phyloP scores from a whole-genome alignment of 2,113 vertebrate genomes.

The Neodontobutis hainanensis region DNA sequence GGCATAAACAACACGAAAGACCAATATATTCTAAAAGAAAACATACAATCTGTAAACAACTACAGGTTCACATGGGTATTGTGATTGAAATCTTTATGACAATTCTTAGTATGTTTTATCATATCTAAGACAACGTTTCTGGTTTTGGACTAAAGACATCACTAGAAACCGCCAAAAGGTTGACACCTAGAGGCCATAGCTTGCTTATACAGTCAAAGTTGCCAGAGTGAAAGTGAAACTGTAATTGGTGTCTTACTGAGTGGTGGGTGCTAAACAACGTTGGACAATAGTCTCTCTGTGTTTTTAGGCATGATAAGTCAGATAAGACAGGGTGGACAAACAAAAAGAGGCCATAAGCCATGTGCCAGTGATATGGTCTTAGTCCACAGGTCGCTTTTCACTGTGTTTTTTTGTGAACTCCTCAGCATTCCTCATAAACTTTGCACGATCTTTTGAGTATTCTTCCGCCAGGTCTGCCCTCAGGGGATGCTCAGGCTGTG shows the following conservation, averaged over 20 bases:
- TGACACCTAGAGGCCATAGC: constrained; percentile 81
- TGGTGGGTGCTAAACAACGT: constrained; percentile 25
- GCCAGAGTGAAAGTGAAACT: background rate
- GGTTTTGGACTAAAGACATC: constrained; percentile 78
- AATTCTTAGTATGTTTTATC: no score
- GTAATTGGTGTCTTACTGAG: constrained; percentile 4
- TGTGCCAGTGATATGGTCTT: constrained; percentile 62
- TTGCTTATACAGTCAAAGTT: constrained; percentile 59
- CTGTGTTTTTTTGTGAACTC: constrained; percentile 99
- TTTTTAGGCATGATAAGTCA: background rate
- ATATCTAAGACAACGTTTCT: no score
- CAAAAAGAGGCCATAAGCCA: background rate
- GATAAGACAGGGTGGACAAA: background rate
- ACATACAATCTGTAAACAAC: no score
- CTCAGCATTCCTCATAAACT: constrained; percentile 99
- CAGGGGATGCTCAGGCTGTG: constrained; percentile 94
- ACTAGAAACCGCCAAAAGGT: constrained; percentile 88
- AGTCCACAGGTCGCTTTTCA: constrained; percentile 96
- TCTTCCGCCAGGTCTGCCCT: constrained; percentile 98
- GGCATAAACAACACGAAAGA: no score
- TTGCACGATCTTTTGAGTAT: constrained; percentile 96
- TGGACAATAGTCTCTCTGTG: background rate
- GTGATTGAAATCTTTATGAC: no score
- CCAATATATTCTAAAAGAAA: no score
- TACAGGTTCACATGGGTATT: no score